A percentile compares a stretch with the other conserved stretches of the same genome.
phyloP scores from a whole-genome alignment of 2,797 vertebrate species.

The Scolopax bukidnonensis region DNA sequence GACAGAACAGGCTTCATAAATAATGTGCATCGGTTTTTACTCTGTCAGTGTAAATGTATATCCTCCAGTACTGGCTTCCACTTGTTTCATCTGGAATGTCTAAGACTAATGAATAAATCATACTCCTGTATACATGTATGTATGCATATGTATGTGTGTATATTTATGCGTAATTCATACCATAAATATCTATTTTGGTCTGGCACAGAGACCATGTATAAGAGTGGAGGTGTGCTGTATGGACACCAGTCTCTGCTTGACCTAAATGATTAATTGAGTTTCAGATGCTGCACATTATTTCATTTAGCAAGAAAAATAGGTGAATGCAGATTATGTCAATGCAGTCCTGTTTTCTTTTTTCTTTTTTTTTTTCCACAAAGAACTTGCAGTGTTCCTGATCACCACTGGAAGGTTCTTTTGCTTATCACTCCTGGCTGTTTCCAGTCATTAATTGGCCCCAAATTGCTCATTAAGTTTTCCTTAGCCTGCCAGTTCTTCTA shows the following conservation, averaged over 20 bases:
- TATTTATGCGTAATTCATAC: constrained; percentile 39
- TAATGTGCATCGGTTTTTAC: constrained; percentile 62
- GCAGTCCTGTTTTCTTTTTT: background rate
- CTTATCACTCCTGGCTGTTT: constrained; percentile 37
- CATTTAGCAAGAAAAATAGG: background rate
- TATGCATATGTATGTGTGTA: constrained; percentile 37
- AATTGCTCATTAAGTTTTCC: constrained; percentile 50
- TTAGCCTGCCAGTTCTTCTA: constrained; percentile 30
- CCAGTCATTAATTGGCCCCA: constrained; percentile 52
- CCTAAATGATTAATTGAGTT: background rate
- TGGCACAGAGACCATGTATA: background rate
- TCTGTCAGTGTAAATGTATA: constrained; percentile 60
- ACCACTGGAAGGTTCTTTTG: constrained; percentile 21
- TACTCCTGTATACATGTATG: constrained; percentile 25
- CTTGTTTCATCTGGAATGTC: constrained; percentile 54
- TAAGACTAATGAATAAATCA: constrained; percentile 49
- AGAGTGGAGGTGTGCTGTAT: background rate
- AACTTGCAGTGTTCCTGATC: background rate
- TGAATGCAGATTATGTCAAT: background rate
- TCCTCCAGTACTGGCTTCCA: constrained; percentile 37
- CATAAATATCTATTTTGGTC: background rate
- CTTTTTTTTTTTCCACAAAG: background rate
- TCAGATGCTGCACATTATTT: background rate
- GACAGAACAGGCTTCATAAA: constrained; percentile 71
- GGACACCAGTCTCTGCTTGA: background rate